Percentiles rank a stretch among this genome's conserved stretches.
These are phyloP conservation scores for Minunthozetes semirufus DNA, from an alignment of 2,888 invertebrate genomes.

Conservation along the genomic window DNA sequence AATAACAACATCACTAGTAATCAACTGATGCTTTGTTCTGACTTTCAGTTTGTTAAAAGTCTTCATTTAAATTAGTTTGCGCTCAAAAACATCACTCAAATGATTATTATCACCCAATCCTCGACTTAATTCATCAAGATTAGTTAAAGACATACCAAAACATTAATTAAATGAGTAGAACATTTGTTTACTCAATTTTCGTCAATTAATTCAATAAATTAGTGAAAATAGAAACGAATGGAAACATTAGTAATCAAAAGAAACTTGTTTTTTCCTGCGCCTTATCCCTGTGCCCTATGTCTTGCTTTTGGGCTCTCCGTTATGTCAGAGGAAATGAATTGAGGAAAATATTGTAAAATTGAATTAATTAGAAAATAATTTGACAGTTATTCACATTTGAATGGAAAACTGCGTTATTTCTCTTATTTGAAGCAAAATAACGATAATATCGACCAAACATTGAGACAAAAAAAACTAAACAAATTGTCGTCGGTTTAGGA, in stretches of 20 bases:
- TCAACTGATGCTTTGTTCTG: neutral
- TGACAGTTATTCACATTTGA: too few relatives aligned
- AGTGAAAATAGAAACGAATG: too few relatives aligned
- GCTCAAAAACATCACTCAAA: neutral
- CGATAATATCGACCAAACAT: too few relatives aligned
- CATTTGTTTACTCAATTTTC: neutral
- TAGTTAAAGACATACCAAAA: neutral
- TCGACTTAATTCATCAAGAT: constrained; percentile 6
- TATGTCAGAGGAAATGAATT: too few relatives aligned
- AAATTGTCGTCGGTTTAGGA: neutral
- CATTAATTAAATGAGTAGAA: neutral
- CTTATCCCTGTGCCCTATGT: too few relatives aligned
- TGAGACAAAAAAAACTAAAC: neutral
- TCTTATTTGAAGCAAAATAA: too few relatives aligned
- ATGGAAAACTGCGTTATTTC: too few relatives aligned
- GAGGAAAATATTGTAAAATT: too few relatives aligned
- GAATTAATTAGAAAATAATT: too few relatives aligned
- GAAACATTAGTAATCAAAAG: too few relatives aligned
- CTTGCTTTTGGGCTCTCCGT: too few relatives aligned
- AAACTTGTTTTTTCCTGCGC: too few relatives aligned
- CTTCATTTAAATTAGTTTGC: neutral
- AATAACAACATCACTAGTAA: constrained; percentile 12
- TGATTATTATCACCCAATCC: neutral
- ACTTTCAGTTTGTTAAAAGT: constrained; percentile 7
- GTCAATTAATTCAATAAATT: neutral